phyloP scores from a whole-genome alignment of 2,888 invertebrate species.

The Lapara coniferarum region DNA sequence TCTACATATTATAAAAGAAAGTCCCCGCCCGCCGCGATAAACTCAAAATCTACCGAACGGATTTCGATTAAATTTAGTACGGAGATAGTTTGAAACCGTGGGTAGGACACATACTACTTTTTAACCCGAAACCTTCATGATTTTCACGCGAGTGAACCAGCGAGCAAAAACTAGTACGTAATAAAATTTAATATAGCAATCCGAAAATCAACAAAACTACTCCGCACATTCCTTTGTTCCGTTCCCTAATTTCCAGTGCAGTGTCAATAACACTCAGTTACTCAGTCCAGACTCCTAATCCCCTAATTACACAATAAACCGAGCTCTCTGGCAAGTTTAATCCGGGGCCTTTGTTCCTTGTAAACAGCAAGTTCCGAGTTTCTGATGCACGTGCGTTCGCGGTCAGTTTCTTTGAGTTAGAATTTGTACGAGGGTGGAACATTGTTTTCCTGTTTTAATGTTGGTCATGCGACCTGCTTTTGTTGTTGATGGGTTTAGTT shows the following conservation, averaged over 20 bases:
- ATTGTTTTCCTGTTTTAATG: conserved; percentile 20
- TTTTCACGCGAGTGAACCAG: too few relatives aligned
- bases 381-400: conserved; percentile 42
- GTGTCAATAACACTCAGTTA: conserved; percentile 26
- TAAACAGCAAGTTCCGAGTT: conserved; percentile 46
- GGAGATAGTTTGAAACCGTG: too few relatives aligned
- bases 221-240: conserved; percentile 8
- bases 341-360: conserved; percentile 43
- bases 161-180: too few relatives aligned
- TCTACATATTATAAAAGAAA: too few relatives aligned
- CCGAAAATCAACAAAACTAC: neutral
- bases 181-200: too few relatives aligned
- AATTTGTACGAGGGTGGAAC: conserved; percentile 17
- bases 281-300: conserved; percentile 31
- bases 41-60: too few relatives aligned
- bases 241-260: conserved; percentile 14
- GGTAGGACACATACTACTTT: too few relatives aligned
- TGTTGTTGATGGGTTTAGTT: neutral
- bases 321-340: conserved; percentile 41
- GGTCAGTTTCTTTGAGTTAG: conserved; percentile 48
- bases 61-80: too few relatives aligned
- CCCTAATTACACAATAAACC: conserved; percentile 51
- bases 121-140: too few relatives aligned
- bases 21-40: too few relatives aligned
- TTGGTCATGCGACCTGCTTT: neutral